A percentile compares a stretch with the other conserved stretches of the same genome.
These are phyloP conservation scores for Turritopsis dohrnii DNA, from an alignment of 30 jellyfish, hydroid and myxozoan genomes.

Conservation along the genomic window DNA sequence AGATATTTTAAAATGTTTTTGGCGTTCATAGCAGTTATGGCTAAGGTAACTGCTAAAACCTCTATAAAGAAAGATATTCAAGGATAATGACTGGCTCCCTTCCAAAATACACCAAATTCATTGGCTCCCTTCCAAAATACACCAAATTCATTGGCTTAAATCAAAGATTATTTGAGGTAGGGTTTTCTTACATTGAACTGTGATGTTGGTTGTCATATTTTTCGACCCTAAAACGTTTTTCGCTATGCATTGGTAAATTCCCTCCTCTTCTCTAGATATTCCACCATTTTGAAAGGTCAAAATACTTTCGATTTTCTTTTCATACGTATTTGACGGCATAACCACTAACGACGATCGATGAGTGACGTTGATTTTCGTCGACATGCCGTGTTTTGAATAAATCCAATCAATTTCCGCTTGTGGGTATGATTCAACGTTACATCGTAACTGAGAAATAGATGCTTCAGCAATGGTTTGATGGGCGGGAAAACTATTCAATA, in stretches of 20 bases:
- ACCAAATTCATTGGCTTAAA: not conserved
- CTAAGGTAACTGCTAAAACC: no score
- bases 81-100: no score
- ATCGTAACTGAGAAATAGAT: not conserved
- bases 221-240: constrained; percentile 36
- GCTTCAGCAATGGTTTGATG: not conserved
- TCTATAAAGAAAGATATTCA: no score
- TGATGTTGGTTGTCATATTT: constrained; percentile 16
- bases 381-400: not conserved
- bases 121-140: no score
- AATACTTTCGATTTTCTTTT: constrained; percentile 29
- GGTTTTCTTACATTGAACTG: constrained; percentile 57
- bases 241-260: constrained; percentile 49
- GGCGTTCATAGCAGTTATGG: no score
- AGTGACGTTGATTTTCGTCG: not conserved
- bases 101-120: not conserved
- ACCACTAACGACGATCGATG: not conserved
- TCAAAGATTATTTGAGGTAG: not conserved
- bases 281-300: constrained; percentile 35
- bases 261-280: constrained; percentile 40
- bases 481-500: not conserved
- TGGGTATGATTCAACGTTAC: not conserved
- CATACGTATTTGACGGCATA: not conserved
- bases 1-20: not conserved
- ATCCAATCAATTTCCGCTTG: constrained; percentile 2